phyloP scores from a whole-genome alignment of 2,888 invertebrate genomes.

The Trilocha varians region DNA sequence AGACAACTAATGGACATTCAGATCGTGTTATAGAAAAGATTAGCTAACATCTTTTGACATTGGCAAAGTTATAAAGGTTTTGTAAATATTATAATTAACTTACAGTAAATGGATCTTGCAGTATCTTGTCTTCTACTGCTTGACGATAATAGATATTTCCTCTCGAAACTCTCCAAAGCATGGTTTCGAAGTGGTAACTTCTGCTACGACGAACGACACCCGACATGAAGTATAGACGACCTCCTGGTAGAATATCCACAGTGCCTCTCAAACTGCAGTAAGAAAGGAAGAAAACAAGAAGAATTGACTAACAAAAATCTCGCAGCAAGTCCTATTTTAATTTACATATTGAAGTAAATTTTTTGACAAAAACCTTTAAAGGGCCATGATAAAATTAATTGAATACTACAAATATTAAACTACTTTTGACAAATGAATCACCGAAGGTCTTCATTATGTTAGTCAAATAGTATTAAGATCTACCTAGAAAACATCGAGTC shows the following conservation, averaged over 20 bases:
- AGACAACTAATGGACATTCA: no score
- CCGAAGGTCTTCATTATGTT: no score
- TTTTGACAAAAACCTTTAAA: no score
- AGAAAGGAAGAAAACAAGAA: no score
- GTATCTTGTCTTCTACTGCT: conserved; percentile 81
- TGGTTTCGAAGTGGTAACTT: conserved; percentile 42
- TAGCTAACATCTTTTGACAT: no score
- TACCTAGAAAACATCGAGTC: conserved; percentile 14
- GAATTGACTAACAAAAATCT: no score
- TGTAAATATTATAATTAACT: conserved; percentile 12
- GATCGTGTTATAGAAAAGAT: no score
- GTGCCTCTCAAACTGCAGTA: conserved; percentile 1
- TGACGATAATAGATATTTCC: conserved; percentile 91
- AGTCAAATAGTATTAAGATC: background rate
- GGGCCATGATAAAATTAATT: no score
- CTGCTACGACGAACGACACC: conserved; percentile 42
- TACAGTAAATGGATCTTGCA: conserved; percentile 86
- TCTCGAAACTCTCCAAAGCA: conserved; percentile 64
- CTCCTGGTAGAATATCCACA: conserved; percentile 20
- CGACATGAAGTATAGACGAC: conserved; percentile 41
- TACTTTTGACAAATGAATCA: no score
- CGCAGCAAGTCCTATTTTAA: no score
- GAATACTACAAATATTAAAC: no score
- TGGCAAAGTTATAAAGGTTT: background rate
- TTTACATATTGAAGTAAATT: no score